Evolutionary conservation across 1,140 invertebrate genomes (phyloP), one percentile per base, ranked within the genome.

Genomic region (Piezodorus guildinii): DNA sequence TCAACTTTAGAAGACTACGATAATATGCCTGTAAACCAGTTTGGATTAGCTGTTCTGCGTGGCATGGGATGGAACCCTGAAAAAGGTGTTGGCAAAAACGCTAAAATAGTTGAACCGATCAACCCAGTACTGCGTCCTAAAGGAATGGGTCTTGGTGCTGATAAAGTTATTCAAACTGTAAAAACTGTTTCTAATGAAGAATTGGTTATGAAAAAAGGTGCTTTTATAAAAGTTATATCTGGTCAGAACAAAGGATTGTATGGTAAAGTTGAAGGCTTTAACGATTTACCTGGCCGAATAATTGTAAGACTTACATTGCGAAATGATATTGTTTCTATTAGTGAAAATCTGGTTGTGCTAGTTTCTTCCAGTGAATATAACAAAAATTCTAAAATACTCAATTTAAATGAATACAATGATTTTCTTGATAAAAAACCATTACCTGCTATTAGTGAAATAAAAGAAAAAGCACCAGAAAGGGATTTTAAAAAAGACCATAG

Each of bases 21-120:
- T 71, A 78, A 82, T 68, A 83, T 96, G 59, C 94, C 94, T 2
- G 83, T 97, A 54, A 81, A 84, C 72, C 80, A 88, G 54, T 98
- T 86, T 86, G 94, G 94, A 9, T 67, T 91, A 69, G 94, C 94
- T 6, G 88, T 96, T 86, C 76, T 98, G 16, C 76, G 92, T 70
- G 94, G 94, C 43, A 97, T 97, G 94, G 94, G 94, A 0, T 97
- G 91, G 91, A 82, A 84, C 68, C 81, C 87, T 67, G 83, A 77
- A 34, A 83, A 82, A 79, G 88, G 81, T 68, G 85, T 84, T 72
- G 85, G 81, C 60, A 80, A 77, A 73, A 68, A 72, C 67, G 67
- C 66, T 49, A 63, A 70, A 66, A 49, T 79, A 44, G 75, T 83
- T 8, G 71, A 74, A 61, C 73, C 79, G 52, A 70, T 78, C 65